A percentile compares a stretch with the other conserved stretches of the same genome.
Conservation (phyloP, 2,113 vertebrate species). For the Picathartes gymnocephalus region DNA sequence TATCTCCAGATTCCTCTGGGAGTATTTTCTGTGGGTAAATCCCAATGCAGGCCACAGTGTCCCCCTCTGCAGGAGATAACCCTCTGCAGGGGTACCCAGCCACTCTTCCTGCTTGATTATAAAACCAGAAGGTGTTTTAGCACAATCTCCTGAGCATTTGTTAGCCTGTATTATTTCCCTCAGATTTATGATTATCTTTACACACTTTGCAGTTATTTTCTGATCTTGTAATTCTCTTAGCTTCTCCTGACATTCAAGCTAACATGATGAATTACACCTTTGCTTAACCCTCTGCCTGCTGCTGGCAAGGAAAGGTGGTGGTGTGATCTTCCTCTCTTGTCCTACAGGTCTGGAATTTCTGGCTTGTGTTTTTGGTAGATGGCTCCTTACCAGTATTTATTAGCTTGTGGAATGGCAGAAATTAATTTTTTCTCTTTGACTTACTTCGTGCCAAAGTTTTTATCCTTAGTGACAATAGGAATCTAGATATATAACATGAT, state of each 20-base stretch:
- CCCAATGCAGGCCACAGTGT: neutral
- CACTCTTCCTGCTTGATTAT: neutral
- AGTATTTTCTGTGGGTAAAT: neutral
- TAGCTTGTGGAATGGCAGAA: slow-evolving; percentile 30
- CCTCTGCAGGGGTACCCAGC: neutral
- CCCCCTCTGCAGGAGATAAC: neutral
- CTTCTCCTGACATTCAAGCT: neutral
- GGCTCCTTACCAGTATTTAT: slow-evolving; percentile 11
- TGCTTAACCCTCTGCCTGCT: slow-evolving; percentile 3
- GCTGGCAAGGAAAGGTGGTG: neutral
- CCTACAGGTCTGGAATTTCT: slow-evolving; percentile 22
- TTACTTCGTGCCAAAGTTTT: neutral
- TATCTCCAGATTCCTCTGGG: neutral
- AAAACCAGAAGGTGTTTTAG: neutral
- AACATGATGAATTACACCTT: neutral
- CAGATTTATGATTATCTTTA: slow-evolving; percentile 4
- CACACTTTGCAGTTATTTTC: neutral
- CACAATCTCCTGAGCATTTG: slow-evolving; percentile 14
- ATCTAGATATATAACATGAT: slow-evolving; percentile 3
- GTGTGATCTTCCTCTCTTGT: neutral
- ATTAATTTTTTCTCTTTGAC: slow-evolving; percentile 14
- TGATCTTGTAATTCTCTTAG: slow-evolving; percentile 15
- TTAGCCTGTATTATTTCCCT: neutral
- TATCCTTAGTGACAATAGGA: slow-evolving; percentile 1
- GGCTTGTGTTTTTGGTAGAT: neutral